Base-by-base conservation (phyloP, 2,113 vertebrate species). In the Menidia beryllina region DNA sequence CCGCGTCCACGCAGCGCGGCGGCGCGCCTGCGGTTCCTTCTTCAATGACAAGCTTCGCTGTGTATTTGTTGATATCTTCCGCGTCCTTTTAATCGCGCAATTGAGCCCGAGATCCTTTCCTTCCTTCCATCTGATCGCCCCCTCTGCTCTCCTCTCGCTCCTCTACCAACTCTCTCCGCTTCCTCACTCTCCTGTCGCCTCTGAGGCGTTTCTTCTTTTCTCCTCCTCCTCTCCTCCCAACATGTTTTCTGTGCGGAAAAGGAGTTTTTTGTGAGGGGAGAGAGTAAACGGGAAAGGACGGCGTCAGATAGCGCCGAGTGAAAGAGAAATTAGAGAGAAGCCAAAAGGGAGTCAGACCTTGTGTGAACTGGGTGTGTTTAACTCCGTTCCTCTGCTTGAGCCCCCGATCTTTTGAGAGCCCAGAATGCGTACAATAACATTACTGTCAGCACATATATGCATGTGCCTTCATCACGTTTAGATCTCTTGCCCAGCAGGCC, bases 81-180 rank as follows among this genome's bases (percentile, higher is more conserved):
- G 73, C 21, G 49, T 75, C 77, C 75, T 77, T 75, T 66, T 68
- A n/a, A 86, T 81, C 72, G 53, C 69, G 59, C 74, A 51, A 74
- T 74, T 60, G 72, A 83, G 77, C 75, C 63, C 25, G 45, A 72
- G 58, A 86, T 76, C 72, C 57, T 26, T 71, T 84, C 71, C 73
- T 75, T 82, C 69, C 73, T 77, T 60, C 86, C 82, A 81, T 85
- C 85, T 77, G 82, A 9, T 69, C 69, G 66, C 55, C 52, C 62
- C 63, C 58, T 69, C 65, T 53, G 38, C 55, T 61, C 45, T 69
- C 50, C 65, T 34, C 52, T 65, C 69, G 41, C 69, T 76, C 73
- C 75, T 64, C 79, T 69, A 48, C 61, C 73, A 87, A 91, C 90
- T 90, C 88, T 91, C 84, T 75, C 80, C 21, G 69, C 82, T 86